Percentiles rank a stretch among this genome's conserved stretches.
Conservation (phyloP, 2,113 vertebrate species). For the Perccottus glenii region DNA sequence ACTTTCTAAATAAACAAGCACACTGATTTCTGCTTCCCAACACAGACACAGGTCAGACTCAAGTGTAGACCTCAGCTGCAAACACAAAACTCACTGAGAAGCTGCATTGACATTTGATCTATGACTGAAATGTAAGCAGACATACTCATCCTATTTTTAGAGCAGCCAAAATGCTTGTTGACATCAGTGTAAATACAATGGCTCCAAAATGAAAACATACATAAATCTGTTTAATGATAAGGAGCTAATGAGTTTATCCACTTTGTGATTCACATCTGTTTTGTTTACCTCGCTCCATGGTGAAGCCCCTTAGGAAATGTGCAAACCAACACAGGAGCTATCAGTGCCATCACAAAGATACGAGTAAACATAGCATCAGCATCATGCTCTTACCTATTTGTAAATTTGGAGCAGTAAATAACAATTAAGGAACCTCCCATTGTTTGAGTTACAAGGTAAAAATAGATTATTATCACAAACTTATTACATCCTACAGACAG, state of each 20-base stretch:
- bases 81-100: conserved; percentile 3
- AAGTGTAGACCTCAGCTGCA: conserved; percentile 17
- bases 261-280: conserved; percentile 35
- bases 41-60: conserved; percentile 21
- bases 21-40: conserved; percentile 34
- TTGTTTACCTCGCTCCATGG: conserved; percentile 31
- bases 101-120: conserved; percentile 16
- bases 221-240: conserved; percentile 46
- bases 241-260: conserved; percentile 52
- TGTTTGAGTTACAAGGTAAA: conserved; percentile 26
- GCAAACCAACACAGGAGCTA: conserved; percentile 15
- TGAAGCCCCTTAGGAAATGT: conserved; percentile 9
- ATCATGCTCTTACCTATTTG: conserved; percentile 1
- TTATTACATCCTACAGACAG: too few species aligned
- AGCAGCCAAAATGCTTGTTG: conserved; percentile 28
- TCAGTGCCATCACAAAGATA: conserved; percentile 21
- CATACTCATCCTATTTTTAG: conserved; percentile 16
- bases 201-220: conserved; percentile 40
- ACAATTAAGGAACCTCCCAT: conserved; percentile 1
- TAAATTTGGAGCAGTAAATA: conserved; percentile 32
- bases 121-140: conserved; percentile 29
- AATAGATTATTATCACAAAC: neutral
- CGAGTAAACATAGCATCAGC: conserved; percentile 31
- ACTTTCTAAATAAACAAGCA: conserved; percentile 64
- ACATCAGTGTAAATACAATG: conserved; percentile 1